These are phyloP conservation scores for Trachelus troglodyta DNA, from an alignment of 2,888 invertebrate genomes.

Conservation along the genomic window DNA sequence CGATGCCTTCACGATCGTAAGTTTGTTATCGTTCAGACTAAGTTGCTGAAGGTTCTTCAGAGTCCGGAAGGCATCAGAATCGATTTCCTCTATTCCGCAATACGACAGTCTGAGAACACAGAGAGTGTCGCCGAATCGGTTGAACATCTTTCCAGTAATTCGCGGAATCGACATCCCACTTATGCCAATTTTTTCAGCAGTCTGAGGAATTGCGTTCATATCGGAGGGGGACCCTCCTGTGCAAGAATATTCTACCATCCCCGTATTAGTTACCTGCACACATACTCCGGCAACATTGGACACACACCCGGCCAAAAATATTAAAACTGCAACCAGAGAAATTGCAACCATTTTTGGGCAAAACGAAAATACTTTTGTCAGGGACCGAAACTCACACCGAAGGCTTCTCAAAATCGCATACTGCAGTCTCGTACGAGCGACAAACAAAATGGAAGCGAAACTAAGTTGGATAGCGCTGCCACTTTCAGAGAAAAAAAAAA, in stretches of 20 bases:
- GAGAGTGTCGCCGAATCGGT: conserved; percentile 49
- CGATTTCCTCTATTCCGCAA: conserved; percentile 53
- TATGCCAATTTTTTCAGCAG: conserved; percentile 51
- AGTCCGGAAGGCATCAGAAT: conserved; percentile 47
- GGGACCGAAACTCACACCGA: not conserved
- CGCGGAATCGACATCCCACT: conserved; percentile 43
- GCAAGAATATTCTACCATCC: conserved; percentile 53
- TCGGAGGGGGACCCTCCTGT: conserved; percentile 48
- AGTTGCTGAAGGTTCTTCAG: conserved; percentile 54
- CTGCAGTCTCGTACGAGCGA: not conserved
- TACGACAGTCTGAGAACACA: conserved; percentile 53
- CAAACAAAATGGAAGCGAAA: not conserved
- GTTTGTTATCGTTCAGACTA: conserved; percentile 51
- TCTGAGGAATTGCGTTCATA: conserved; percentile 40
- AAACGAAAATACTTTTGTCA: not conserved
- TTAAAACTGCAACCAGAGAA: conserved; percentile 22
- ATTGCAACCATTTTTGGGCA: conserved; percentile 32
- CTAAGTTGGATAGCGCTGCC: not conserved
- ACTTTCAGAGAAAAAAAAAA: not conserved
- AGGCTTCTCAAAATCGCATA: not conserved
- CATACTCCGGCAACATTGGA: conserved; percentile 41
- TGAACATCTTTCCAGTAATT: conserved; percentile 46
- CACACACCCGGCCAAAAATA: conserved; percentile 28
- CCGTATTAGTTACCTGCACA: conserved; percentile 38
- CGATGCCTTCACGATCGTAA: conserved; percentile 41